Conservation (phyloP, 2,113 vertebrate species). For the Trematocara nigrifrons region DNA sequence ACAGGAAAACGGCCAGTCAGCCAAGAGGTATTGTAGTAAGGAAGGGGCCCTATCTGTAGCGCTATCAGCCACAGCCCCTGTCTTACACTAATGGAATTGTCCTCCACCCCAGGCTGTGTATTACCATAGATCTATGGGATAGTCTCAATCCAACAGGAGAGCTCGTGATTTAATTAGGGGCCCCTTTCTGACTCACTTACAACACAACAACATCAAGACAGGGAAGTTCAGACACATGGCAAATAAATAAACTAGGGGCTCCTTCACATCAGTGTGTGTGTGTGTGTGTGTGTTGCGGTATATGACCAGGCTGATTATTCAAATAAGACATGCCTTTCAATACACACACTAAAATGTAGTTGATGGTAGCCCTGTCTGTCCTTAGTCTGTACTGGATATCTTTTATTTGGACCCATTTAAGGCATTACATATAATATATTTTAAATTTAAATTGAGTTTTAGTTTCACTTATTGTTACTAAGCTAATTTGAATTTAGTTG, state of each 20-base stretch:
- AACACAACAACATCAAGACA: conserved; percentile 53
- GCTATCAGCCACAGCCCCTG: conserved; percentile 60
- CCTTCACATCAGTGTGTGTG: conserved; percentile 10
- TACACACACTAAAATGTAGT: not conserved
- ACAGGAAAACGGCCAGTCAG: conserved; percentile 39
- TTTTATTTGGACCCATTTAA: not conserved
- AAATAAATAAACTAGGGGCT: conserved; percentile 62
- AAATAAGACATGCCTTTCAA: conserved; percentile 36
- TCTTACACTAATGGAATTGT: conserved; percentile 73
- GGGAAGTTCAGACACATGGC: conserved; percentile 56
- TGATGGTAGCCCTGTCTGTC: not conserved
- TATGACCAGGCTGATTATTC: conserved; percentile 37
- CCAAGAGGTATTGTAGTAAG: conserved; percentile 35
- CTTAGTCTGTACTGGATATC: not conserved
- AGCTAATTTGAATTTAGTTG: not conserved
- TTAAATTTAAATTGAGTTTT: not conserved
- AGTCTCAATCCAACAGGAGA: conserved; percentile 64
- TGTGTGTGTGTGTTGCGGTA: not conserved
- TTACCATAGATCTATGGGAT: conserved; percentile 74
- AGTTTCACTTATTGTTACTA: not conserved
- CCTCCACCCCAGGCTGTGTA: conserved; percentile 64
- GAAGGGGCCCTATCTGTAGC: conserved; percentile 61
- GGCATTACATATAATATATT: not conserved
- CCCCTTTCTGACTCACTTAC: conserved; percentile 61
- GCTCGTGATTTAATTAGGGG: conserved; percentile 67